Percentiles rank a stretch among this genome's conserved stretches.
These are phyloP conservation scores for Agrotis segetum DNA, from an alignment of 2,888 invertebrate genomes.

Conservation along the genomic window DNA sequence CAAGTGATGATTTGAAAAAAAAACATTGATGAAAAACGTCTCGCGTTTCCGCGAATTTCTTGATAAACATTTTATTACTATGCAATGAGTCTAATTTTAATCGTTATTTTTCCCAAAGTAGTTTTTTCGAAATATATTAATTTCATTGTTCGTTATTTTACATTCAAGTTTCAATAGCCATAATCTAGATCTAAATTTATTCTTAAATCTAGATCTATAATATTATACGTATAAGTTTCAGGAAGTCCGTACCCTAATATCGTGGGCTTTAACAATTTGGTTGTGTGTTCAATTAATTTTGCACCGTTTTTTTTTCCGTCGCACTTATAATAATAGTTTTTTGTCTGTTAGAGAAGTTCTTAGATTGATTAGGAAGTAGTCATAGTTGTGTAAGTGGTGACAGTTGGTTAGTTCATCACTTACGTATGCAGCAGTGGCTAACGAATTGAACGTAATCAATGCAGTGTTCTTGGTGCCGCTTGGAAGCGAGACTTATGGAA, in stretches of 20 bases:
- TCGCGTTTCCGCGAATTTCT: too few relatives aligned
- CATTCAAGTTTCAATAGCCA: constrained; percentile 13
- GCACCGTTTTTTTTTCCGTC: neutral
- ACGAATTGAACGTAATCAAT: constrained; percentile 31
- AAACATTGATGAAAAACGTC: too few relatives aligned
- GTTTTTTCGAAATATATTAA: too few relatives aligned
- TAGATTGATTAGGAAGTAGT: constrained; percentile 42
- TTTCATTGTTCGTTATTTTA: too few relatives aligned
- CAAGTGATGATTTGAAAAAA: too few relatives aligned
- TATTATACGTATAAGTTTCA: constrained; percentile 1
- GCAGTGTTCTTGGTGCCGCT: neutral
- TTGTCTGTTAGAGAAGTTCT: constrained; percentile 10
- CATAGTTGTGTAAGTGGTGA: constrained; percentile 35
- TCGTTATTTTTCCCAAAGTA: too few relatives aligned
- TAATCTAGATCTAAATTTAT: constrained; percentile 21
- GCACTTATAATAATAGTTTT: constrained; percentile 1
- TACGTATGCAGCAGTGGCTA: constrained; percentile 38
- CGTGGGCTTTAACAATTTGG: neutral
- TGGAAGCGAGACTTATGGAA: neutral
- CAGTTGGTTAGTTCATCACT: constrained; percentile 51
- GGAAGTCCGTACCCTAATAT: constrained; percentile 33
- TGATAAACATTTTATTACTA: too few relatives aligned
- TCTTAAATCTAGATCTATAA: constrained; percentile 25
- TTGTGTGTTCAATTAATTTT: too few relatives aligned
- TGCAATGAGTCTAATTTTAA: too few relatives aligned